Conservation (phyloP, 2,113 vertebrate genomes). For the Anarhynchus alexandrinus region DNA sequence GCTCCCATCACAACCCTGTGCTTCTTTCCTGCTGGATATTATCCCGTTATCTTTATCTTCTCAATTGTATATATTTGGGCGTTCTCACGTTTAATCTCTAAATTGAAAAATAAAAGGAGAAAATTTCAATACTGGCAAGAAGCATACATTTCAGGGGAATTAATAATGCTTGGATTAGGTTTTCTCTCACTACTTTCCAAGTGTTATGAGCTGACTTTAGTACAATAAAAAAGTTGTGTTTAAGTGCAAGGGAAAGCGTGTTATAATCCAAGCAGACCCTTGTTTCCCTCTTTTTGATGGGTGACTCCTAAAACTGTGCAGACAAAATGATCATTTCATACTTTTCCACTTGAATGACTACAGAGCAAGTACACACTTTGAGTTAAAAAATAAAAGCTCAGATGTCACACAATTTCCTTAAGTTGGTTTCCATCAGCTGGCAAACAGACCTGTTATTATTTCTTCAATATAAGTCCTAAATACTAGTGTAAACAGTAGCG, state of each 20-base stretch:
- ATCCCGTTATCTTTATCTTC: background rate
- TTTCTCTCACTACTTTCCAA: background rate
- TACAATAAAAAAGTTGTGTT: background rate
- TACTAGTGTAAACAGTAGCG: background rate
- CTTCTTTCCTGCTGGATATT: background rate
- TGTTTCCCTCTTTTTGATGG: background rate
- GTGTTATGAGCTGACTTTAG: background rate
- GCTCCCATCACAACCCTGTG: background rate
- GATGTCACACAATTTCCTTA: background rate
- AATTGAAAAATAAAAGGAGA: background rate
- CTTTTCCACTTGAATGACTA: background rate
- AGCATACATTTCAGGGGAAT: background rate
- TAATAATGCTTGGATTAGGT: background rate
- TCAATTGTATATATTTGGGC: accelerated
- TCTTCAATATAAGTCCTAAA: background rate
- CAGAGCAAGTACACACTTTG: background rate
- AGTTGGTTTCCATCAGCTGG: background rate
- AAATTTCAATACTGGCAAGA: background rate
- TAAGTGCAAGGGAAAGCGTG: background rate
- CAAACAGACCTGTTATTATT: background rate
- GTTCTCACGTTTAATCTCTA: background rate
- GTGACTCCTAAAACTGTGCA: background rate
- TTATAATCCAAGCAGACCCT: background rate
- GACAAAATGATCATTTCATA: background rate
- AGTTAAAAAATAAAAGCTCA: background rate